Conservation (phyloP, 2,797 vertebrate species). For the Spea hammondii region DNA sequence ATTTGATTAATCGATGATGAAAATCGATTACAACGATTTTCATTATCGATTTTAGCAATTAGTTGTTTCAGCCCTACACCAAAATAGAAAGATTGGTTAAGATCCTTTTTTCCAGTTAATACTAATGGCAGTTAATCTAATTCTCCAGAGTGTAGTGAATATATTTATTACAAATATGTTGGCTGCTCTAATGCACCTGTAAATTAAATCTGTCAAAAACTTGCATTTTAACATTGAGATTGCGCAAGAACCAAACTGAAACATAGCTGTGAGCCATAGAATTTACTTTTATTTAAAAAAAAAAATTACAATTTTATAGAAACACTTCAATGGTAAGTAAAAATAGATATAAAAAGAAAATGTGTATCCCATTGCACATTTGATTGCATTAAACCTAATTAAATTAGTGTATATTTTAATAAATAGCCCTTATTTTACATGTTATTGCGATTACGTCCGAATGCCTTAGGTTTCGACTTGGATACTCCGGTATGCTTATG, state of each 20-base stretch:
- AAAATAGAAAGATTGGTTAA: too few relatives aligned
- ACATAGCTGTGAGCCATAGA: neutral
- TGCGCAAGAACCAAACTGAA: neutral
- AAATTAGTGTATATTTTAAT: conserved; percentile 36
- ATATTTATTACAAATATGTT: neutral
- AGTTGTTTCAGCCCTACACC: too few relatives aligned
- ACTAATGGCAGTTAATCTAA: neutral
- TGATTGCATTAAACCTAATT: conserved; percentile 20
- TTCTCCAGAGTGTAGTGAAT: neutral
- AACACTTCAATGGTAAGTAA: neutral
- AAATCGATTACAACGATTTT: too few relatives aligned
- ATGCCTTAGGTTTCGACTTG: conserved; percentile 73
- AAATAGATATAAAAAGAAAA: conserved; percentile 36
- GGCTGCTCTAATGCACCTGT: neutral
- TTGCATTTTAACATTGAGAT: too few relatives aligned
- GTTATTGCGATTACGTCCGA: conserved; percentile 67
- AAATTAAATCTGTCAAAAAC: too few relatives aligned
- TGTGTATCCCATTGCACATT: neutral
- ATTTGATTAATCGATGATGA: too few relatives aligned
- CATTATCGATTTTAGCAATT: too few relatives aligned
- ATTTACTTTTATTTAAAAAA: neutral
- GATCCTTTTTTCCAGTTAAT: too few relatives aligned
- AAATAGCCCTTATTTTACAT: conserved; percentile 55
- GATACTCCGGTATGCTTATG: conserved; percentile 70
- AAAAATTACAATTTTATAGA: neutral